Percentiles rank a stretch among this genome's conserved stretches.
These are phyloP conservation scores for Aphodius granarius DNA, from an alignment of 2,888 invertebrate genomes.

Conservation along the genomic window DNA sequence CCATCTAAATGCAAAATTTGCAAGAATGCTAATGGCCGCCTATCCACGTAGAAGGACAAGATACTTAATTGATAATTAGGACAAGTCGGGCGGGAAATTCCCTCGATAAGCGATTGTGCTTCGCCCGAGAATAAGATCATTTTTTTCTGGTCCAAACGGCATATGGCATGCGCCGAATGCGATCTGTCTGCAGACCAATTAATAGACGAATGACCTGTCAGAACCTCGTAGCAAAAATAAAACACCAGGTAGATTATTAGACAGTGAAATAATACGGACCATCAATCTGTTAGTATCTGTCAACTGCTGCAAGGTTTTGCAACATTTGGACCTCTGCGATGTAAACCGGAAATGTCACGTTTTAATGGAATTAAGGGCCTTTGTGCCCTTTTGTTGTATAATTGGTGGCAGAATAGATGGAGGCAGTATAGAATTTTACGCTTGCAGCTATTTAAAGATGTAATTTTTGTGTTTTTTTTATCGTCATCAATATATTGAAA, in stretches of 20 bases:
- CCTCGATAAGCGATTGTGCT: neutral
- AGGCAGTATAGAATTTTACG: neutral
- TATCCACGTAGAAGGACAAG: neutral
- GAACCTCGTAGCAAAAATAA: neutral
- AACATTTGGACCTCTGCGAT: neutral
- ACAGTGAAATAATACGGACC: neutral
- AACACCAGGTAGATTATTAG: neutral
- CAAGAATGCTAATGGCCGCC: neutral
- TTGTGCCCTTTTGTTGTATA: neutral
- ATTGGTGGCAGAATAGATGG: neutral
- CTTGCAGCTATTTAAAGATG: neutral
- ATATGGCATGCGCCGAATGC: neutral
- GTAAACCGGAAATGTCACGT: neutral
- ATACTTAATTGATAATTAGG: neutral
- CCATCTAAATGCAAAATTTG: neutral
- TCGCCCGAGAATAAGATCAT: neutral
- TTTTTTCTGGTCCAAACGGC: neutral
- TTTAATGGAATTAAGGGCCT: neutral
- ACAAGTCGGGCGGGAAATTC: neutral
- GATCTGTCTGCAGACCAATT: neutral
- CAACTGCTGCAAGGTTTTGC: neutral
- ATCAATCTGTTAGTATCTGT: neutral
- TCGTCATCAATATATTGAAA: neutral
- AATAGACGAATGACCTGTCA: neutral
- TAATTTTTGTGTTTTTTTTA: neutral